Conservation (phyloP, 2,113 vertebrate species). For the Penelope pileata region DNA sequence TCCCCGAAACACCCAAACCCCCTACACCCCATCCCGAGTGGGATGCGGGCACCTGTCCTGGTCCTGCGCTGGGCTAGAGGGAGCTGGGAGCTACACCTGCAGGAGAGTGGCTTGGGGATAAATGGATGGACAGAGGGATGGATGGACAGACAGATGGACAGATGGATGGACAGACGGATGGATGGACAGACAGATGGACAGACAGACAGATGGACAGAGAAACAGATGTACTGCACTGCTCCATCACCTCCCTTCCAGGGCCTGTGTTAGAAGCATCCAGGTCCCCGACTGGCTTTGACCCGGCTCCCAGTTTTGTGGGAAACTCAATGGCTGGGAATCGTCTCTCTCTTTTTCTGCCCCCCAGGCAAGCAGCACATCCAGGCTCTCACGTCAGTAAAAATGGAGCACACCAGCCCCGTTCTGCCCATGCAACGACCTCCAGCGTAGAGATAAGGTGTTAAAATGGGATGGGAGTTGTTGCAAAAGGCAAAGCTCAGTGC, state of each 20-base stretch:
- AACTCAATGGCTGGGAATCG: rapidly evolving
- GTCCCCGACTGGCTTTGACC: not conserved
- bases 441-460: rapidly evolving
- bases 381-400: not conserved
- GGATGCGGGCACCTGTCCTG: not conserved
- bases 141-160: not conserved
- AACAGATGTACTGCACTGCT: too few relatives aligned
- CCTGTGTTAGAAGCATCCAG: rapidly evolving
- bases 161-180: not conserved
- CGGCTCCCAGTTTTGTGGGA: rapidly evolving
- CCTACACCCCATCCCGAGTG: not conserved
- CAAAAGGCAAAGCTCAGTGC: rapidly evolving
- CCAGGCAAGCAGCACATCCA: not conserved
- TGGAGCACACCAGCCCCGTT: not conserved
- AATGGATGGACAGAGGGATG: not conserved
- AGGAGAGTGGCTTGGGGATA: rapidly evolving
- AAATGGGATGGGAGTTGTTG: not conserved
- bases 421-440: not conserved
- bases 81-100: not conserved
- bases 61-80: too few relatives aligned
- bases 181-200: too few relatives aligned
- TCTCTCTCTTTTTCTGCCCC: not conserved
- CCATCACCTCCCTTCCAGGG: not conserved
- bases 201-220: not conserved
- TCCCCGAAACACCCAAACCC: not conserved